phyloP scores from a whole-genome alignment of 1,140 invertebrate species.

The Campodea augens region DNA sequence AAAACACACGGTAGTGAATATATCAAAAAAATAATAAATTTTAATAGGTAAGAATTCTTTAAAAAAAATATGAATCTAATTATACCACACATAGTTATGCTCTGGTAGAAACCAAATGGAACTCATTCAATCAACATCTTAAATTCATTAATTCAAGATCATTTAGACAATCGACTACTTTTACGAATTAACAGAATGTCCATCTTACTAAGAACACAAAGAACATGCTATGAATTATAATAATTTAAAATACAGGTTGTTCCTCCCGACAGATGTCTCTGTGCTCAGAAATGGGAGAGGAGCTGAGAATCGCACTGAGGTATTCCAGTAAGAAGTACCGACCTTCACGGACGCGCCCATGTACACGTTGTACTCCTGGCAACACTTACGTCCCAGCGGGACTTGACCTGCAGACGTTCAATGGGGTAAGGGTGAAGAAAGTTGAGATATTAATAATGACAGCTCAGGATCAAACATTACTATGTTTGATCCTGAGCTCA shows the following conservation, averaged over 20 bases:
- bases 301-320: slow-evolving; percentile 52
- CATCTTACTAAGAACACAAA: slow-evolving; percentile 24
- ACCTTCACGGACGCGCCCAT: slow-evolving; percentile 38
- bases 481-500: no score
- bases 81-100: slow-evolving; percentile 5
- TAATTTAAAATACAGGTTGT: slow-evolving; percentile 18
- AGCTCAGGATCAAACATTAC: no score
- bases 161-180: not conserved
- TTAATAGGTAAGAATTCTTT: no score
- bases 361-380: slow-evolving; percentile 39
- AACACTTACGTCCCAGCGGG: slow-evolving; percentile 25
- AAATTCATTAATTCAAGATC: not conserved
- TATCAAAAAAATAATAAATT: no score
- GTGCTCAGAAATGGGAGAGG: slow-evolving; percentile 62
- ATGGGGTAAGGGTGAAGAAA: no score
- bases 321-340: slow-evolving; percentile 46
- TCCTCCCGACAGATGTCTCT: slow-evolving; percentile 42
- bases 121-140: slow-evolving; percentile 16
- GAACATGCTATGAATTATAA: slow-evolving; percentile 21
- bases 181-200: slow-evolving; percentile 17
- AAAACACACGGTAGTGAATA: no score
- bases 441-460: no score
- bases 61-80: no score
- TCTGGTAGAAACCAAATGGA: slow-evolving; percentile 23
- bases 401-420: slow-evolving; percentile 26